Evolutionary conservation across 2,797 vertebrate species (phyloP).

Genomic region (Bradypus variegatus): DNA sequence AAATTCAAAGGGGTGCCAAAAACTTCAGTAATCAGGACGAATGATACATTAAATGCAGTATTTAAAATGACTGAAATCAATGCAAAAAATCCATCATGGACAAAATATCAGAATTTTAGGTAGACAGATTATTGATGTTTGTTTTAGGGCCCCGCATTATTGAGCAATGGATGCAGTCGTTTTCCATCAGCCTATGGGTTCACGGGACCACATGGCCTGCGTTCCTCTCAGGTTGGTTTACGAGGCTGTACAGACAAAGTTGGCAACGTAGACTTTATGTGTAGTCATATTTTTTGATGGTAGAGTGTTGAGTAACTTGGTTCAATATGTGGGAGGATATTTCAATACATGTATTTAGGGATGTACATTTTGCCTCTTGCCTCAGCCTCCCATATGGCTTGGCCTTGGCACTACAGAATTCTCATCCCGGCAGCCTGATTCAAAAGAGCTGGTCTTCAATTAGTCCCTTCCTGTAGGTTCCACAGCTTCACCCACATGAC

Average conservation of each 20-base stretch:
- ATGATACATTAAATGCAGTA: too few relatives aligned
- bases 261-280: background rate
- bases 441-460: background rate
- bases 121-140: background rate
- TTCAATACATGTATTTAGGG: background rate
- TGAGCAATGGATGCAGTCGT: background rate
- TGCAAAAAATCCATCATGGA: background rate
- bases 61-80: background rate
- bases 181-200: rapidly evolving
- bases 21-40: background rate
- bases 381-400: background rate
- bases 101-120: background rate
- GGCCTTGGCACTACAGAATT: rapidly evolving
- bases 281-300: too few relatives aligned
- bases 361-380: rapidly evolving
- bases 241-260: background rate
- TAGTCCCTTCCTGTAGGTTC: background rate
- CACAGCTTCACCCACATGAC: rapidly evolving
- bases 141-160: background rate
- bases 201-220: rapidly evolving
- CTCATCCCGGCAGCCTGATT: background rate
- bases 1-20: too few relatives aligned
- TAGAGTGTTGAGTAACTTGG: background rate
- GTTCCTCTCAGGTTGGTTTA: background rate
- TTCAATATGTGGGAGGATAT: background rate